phyloP scores from a whole-genome alignment of 2,113 vertebrate genomes.

The Aspidoscelis tigris region DNA sequence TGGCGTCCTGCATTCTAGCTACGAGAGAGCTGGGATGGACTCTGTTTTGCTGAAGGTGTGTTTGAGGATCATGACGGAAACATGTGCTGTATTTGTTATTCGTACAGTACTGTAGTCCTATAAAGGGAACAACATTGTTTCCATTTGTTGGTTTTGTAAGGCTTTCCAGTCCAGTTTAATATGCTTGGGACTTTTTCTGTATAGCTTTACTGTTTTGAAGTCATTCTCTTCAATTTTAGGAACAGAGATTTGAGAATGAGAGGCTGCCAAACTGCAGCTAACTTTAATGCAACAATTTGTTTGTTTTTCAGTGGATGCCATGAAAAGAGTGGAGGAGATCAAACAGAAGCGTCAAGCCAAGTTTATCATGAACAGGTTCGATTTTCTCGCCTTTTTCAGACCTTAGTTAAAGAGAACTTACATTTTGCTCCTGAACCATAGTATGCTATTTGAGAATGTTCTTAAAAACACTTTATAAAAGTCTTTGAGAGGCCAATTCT shows the following conservation, averaged over 20 bases:
- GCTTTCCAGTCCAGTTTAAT: too few relatives aligned
- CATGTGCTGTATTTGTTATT: too few relatives aligned
- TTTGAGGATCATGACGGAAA: too few relatives aligned
- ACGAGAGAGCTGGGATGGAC: too few relatives aligned
- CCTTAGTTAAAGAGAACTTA: background rate
- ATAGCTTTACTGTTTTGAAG: too few relatives aligned
- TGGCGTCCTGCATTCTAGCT: too few relatives aligned
- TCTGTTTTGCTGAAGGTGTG: too few relatives aligned
- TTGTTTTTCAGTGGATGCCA: conserved; percentile 86
- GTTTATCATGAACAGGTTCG: conserved; percentile 96
- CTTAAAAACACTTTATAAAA: background rate
- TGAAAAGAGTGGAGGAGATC: conserved; percentile 93
- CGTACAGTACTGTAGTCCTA: too few relatives aligned
- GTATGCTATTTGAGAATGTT: background rate
- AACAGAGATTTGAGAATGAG: background rate
- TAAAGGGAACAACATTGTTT: too few relatives aligned
- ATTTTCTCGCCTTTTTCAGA: background rate
- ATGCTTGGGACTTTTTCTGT: too few relatives aligned
- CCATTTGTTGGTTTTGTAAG: too few relatives aligned
- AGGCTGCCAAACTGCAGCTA: background rate
- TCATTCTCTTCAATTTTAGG: background rate
- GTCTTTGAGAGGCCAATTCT: too few relatives aligned
- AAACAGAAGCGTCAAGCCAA: conserved; percentile 93
- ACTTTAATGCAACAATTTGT: background rate
- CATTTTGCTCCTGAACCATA: background rate